Conservation (phyloP, 30 jellyfish, hydroid and myxozoan genomes). For the Chrysaora quinquecirrha region DNA sequence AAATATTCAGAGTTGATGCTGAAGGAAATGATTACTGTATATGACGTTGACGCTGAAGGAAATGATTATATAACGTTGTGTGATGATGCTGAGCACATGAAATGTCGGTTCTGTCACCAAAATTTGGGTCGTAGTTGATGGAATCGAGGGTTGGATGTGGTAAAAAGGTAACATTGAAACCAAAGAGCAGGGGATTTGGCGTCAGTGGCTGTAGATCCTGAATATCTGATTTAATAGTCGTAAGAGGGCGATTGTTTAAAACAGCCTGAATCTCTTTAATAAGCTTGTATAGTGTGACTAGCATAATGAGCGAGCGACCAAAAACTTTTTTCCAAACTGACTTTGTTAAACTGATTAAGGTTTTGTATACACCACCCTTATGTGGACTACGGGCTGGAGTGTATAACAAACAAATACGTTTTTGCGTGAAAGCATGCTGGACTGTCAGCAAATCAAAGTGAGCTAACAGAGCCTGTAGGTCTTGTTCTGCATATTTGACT, state of each 20-base stretch:
- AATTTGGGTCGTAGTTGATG: slow-evolving; percentile 8
- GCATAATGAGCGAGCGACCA: slow-evolving; percentile 28
- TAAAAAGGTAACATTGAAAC: slow-evolving; percentile 17
- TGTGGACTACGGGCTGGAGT: slow-evolving; percentile 56
- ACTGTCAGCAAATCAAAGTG: slow-evolving; percentile 4
- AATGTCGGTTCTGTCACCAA: slow-evolving; percentile 17
- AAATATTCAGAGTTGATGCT: slow-evolving; percentile 16
- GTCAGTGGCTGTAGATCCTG: slow-evolving; percentile 41
- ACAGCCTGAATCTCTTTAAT: slow-evolving; percentile 30
- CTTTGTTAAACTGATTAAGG: slow-evolving; percentile 26
- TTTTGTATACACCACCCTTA: slow-evolving; percentile 35
- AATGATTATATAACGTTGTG: slow-evolving; percentile 5
- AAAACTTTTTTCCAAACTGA: slow-evolving; percentile 11
- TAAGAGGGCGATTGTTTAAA: slow-evolving; percentile 31
- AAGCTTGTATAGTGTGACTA: neutral
- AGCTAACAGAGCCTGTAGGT: slow-evolving; percentile 23
- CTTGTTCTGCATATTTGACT: slow-evolving; percentile 38
- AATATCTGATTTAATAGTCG: slow-evolving; percentile 7
- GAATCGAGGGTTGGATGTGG: slow-evolving; percentile 28
- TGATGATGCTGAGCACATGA: slow-evolving; percentile 9
- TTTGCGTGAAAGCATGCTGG: slow-evolving; percentile 31
- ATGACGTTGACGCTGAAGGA: neutral
- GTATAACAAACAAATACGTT: slow-evolving; percentile 25
- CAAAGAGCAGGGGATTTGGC: slow-evolving; percentile 34
- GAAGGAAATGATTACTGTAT: too few species aligned